phyloP scores from a whole-genome alignment of 2,888 invertebrate species.

The Drosophila nr. perissopoda region DNA sequence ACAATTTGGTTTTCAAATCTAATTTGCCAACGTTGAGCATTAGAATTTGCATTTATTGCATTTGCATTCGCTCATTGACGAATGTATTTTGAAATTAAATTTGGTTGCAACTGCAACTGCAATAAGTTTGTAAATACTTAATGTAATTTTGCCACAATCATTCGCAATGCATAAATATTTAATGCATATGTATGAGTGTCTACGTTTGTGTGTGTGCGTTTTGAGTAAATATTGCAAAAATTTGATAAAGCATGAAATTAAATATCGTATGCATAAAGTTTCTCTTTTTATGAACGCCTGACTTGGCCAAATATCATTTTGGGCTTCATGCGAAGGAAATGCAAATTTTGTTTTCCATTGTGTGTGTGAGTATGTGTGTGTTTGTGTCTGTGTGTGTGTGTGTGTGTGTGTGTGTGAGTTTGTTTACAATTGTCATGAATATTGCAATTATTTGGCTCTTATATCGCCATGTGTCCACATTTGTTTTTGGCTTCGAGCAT shows the following conservation, averaged over 20 bases:
- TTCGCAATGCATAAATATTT: slow-evolving; percentile 51
- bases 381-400: slow-evolving; percentile 33
- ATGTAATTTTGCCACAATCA: slow-evolving; percentile 56
- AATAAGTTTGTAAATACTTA: slow-evolving; percentile 58
- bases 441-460: slow-evolving; percentile 77
- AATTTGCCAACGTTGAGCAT: background rate
- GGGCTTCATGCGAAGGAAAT: slow-evolving; percentile 63
- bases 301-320: slow-evolving; percentile 56
- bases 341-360: slow-evolving; percentile 49
- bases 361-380: slow-evolving; percentile 12
- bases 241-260: slow-evolving; percentile 55
- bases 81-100: slow-evolving; percentile 17
- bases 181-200: slow-evolving; percentile 45
- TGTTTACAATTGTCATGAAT: slow-evolving; percentile 72
- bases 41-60: slow-evolving; percentile 7
- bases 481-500: slow-evolving; percentile 72
- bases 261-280: slow-evolving; percentile 49
- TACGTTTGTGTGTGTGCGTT: background rate
- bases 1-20: background rate
- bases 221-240: slow-evolving; percentile 25
- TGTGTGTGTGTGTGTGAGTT: slow-evolving; percentile 34
- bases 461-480: slow-evolving; percentile 62
- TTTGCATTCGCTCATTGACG: background rate
- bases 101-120: slow-evolving; percentile 23
- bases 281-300: slow-evolving; percentile 32